phyloP scores from a whole-genome alignment of 2,888 invertebrate genomes.

The Automeris io region DNA sequence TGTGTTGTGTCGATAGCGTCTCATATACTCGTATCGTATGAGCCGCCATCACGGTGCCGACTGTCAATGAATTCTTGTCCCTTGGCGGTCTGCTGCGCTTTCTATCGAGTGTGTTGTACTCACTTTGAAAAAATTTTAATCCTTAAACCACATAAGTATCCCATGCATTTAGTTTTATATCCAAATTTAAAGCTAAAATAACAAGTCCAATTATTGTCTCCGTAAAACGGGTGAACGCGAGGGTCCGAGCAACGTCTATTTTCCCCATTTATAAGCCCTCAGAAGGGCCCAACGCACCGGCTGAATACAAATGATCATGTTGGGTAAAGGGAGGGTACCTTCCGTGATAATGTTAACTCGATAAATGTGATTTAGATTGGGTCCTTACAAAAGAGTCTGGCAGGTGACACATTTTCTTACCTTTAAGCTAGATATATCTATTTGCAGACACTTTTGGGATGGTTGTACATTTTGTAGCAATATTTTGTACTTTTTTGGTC shows the following conservation, averaged over 20 bases:
- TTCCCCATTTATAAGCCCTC: conserved; percentile 5
- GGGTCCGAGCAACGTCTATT: conserved; percentile 1
- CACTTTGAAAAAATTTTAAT: too few species aligned
- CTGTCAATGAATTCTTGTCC: too few species aligned
- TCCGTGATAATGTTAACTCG: conserved; percentile 1
- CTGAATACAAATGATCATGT: conserved; percentile 11
- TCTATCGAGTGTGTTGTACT: too few species aligned
- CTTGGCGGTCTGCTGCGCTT: too few species aligned
- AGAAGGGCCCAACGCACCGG: neutral
- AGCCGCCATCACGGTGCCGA: too few species aligned
- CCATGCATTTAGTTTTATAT: neutral
- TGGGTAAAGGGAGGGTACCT: conserved; percentile 3
- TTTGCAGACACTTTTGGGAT: too few species aligned
- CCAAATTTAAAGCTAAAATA: conserved; percentile 3
- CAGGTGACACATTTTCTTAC: neutral
- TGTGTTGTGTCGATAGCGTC: too few species aligned
- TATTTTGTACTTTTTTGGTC: too few species aligned
- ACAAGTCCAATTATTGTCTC: conserved; percentile 4
- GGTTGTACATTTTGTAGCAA: too few species aligned
- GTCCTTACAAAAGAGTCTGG: neutral
- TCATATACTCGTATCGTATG: too few species aligned
- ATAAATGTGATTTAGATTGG: conserved; percentile 1
- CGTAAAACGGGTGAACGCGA: neutral
- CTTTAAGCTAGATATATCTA: too few species aligned
- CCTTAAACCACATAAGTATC: too few species aligned